Evolutionary conservation across 2,113 vertebrate genomes (phyloP).

Genomic region (Prionailurus viverrinus): DNA sequence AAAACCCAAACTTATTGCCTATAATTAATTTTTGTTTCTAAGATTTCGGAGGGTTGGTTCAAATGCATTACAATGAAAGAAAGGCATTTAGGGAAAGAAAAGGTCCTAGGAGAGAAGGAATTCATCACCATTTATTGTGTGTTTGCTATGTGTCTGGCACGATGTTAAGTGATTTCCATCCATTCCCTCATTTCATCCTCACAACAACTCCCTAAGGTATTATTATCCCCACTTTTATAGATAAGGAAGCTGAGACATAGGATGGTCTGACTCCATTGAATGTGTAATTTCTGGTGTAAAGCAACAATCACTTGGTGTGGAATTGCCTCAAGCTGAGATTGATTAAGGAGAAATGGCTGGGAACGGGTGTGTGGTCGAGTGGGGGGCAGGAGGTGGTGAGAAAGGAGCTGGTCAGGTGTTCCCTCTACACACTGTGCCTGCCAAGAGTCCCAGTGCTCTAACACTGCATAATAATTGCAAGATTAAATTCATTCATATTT

Average conservation of each 20-base stretch:
- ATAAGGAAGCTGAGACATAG: not conserved
- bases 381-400: not conserved
- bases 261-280: not conserved
- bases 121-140: not conserved
- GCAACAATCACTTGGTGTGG: conserved; percentile 24
- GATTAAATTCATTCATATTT: not conserved
- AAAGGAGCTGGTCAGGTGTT: not conserved
- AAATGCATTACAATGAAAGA: not conserved
- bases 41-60: not conserved
- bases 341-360: conserved; percentile 22
- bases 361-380: not conserved
- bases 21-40: not conserved
- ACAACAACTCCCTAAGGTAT: not conserved
- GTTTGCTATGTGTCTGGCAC: not conserved
- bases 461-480: not conserved
- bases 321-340: conserved; percentile 41
- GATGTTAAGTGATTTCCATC: not conserved
- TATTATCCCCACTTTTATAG: conserved; percentile 47
- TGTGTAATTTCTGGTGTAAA: conserved; percentile 6
- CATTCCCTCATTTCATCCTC: not conserved
- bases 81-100: not conserved
- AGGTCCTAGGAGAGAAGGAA: not conserved
- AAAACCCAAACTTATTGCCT: not conserved
- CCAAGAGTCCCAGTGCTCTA: not conserved
- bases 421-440: not conserved